These are phyloP conservation scores for Capitulum mitella DNA, from an alignment of 2,888 invertebrate genomes.

Conservation along the genomic window DNA sequence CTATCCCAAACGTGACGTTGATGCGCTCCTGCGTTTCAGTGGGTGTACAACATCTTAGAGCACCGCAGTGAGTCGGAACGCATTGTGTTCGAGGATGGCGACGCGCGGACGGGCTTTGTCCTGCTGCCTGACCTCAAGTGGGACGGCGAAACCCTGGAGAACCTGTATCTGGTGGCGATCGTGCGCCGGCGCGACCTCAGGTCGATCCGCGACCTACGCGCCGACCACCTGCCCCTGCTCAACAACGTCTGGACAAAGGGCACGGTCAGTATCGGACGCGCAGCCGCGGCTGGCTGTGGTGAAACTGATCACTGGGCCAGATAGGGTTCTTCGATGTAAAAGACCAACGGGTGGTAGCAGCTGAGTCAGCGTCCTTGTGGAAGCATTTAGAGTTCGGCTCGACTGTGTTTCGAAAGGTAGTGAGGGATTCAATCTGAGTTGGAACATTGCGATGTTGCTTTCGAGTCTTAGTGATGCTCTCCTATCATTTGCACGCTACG, in stretches of 20 bases:
- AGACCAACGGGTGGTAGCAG: no score
- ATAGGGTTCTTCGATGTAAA: no score
- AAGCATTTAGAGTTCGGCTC: no score
- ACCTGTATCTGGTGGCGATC: constrained; percentile 78
- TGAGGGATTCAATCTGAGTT: no score
- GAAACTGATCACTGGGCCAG: no score
- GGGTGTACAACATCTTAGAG: constrained; percentile 94
- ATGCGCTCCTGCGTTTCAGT: constrained; percentile 54
- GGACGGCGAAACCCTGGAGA: constrained; percentile 69
- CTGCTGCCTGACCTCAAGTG: constrained; percentile 92
- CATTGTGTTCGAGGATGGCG: constrained; percentile 71
- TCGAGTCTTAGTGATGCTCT: no score
- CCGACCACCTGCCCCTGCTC: constrained; percentile 68
- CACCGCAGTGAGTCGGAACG: constrained; percentile 80
- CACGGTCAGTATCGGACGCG: not conserved
- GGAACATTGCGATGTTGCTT: no score
- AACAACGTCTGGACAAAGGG: constrained; percentile 62
- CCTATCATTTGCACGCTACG: no score
- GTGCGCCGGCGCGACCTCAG: constrained; percentile 63
- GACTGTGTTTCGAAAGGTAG: no score
- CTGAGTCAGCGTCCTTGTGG: no score
- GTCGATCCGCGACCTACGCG: constrained; percentile 75
- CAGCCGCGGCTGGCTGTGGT: no score
- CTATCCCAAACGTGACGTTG: no score
- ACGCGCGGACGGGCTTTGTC: constrained; percentile 73